phyloP scores from a whole-genome alignment of 1,140 invertebrate genomes.

The Zaprionus inermis region DNA sequence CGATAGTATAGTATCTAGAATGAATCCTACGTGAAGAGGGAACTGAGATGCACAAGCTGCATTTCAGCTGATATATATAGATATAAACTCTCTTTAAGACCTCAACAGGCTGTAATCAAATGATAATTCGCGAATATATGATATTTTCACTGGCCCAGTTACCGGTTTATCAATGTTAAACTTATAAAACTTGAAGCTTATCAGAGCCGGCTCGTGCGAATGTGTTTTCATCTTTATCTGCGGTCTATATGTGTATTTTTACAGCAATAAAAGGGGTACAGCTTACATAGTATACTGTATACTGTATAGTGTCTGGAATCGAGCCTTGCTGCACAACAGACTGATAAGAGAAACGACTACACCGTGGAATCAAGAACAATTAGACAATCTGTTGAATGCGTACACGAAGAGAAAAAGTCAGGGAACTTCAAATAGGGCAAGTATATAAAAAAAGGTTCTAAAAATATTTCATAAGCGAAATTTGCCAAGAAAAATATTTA shows the following conservation, averaged over 20 bases:
- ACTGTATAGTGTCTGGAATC: neutral
- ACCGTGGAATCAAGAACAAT: neutral
- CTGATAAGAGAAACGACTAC: constrained; percentile 11
- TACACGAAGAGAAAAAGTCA: neutral
- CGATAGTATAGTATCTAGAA: neutral
- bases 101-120: neutral
- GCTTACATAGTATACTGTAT: neutral
- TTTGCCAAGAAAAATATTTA: neutral
- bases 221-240: constrained; percentile 2
- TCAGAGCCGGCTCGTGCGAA: neutral
- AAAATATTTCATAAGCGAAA: neutral
- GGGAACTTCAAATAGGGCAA: neutral
- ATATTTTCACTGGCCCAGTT: neutral
- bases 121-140: neutral
- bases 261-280: neutral
- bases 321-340: neutral
- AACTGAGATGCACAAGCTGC: too few species aligned
- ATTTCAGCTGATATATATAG: neutral
- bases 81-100: neutral
- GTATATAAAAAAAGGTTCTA: neutral
- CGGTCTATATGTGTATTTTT: neutral
- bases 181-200: neutral
- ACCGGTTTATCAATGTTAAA: neutral
- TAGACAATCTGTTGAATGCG: neutral
- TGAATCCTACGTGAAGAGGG: neutral